A percentile compares a stretch with the other conserved stretches of the same genome.
phyloP scores from a whole-genome alignment of 2,113 vertebrate species.

The Myotis davidii region DNA sequence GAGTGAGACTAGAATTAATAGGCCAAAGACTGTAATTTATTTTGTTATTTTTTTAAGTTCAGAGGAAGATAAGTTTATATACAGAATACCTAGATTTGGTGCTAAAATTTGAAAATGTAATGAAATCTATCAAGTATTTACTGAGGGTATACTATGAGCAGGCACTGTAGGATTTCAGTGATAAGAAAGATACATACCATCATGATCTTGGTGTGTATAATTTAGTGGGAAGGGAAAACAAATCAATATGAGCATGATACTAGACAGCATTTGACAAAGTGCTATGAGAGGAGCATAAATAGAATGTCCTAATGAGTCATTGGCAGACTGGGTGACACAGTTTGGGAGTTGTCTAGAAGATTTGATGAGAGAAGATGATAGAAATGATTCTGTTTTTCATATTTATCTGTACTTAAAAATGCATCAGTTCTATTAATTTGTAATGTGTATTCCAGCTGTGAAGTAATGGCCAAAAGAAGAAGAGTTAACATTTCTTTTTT shows the following conservation, averaged over 20 bases:
- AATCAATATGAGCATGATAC: not conserved
- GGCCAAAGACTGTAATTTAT: not conserved
- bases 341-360: not conserved
- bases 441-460: slow-evolving; percentile 33
- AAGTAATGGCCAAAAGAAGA: slow-evolving; percentile 47
- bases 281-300: not conserved
- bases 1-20: not conserved
- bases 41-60: slow-evolving; percentile 57
- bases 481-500: slow-evolving; percentile 54
- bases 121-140: slow-evolving; percentile 44
- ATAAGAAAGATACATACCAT: slow-evolving; percentile 27
- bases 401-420: slow-evolving; percentile 39
- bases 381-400: slow-evolving; percentile 44
- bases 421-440: not conserved
- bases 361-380: not conserved
- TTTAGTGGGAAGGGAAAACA: slow-evolving; percentile 7
- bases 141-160: not conserved
- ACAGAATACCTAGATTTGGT: slow-evolving; percentile 40
- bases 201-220: slow-evolving; percentile 10
- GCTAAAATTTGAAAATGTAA: slow-evolving; percentile 53
- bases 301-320: not conserved
- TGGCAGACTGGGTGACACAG: not conserved
- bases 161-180: not conserved
- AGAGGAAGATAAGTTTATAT: slow-evolving; percentile 39
- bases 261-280: not conserved